Evolutionary conservation across 2,113 vertebrate species (phyloP).

Genomic region (Mus musculus): GRCm39 chr1:153853501-153854000

Average conservation of each 20-base stretch:
- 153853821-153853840: background rate
- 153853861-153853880: background rate
- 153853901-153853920: background rate
- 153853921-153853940: background rate
- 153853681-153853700: background rate
- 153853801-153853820: background rate
- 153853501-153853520: background rate
- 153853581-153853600: background rate
- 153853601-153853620: background rate
- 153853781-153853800: no score
- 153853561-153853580: background rate
- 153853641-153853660: background rate
- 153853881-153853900: background rate
- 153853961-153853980: background rate
- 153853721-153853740: background rate
- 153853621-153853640: background rate
- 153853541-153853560: background rate
- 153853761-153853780: background rate
- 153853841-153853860: background rate
- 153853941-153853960: background rate
- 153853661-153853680: background rate
- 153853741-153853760: background rate
- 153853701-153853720: background rate
- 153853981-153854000: background rate
- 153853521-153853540: background rate